Percentiles rank a stretch among this genome's conserved stretches.
Conservation (phyloP, 2,888 invertebrate species). For the Alloplasta piceator region DNA sequence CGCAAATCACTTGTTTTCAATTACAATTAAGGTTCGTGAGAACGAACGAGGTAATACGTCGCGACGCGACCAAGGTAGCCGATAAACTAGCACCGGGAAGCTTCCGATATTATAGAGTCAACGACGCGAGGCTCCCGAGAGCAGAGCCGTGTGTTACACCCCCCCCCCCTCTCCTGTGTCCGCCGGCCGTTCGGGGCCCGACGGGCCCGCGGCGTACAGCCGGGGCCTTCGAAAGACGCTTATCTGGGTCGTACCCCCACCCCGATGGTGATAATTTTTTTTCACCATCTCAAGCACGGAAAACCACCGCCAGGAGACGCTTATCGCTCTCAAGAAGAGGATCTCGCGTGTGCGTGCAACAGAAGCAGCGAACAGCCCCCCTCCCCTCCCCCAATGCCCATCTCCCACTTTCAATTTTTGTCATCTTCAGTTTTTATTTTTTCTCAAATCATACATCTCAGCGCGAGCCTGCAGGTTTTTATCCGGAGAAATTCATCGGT, state of each 20-base stretch:
- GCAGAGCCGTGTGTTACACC: slow-evolving; percentile 11
- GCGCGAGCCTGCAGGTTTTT: slow-evolving; percentile 8
- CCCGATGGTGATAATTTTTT: slow-evolving; percentile 40
- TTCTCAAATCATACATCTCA: slow-evolving; percentile 20
- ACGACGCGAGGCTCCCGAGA: slow-evolving; percentile 32
- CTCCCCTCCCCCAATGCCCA: not conserved
- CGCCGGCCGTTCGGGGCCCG: slow-evolving; percentile 30
- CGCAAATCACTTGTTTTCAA: slow-evolving; percentile 1
- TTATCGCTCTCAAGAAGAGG: slow-evolving; percentile 39
- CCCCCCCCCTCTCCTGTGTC: slow-evolving; percentile 40
- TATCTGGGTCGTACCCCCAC: slow-evolving; percentile 81
- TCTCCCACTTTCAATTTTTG: slow-evolving; percentile 22
- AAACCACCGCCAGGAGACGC: slow-evolving; percentile 17
- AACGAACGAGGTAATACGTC: slow-evolving; percentile 66
- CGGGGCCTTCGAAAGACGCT: slow-evolving; percentile 79
- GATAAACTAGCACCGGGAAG: slow-evolving; percentile 74
- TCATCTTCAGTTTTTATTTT: not conserved
- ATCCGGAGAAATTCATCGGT: slow-evolving; percentile 23
- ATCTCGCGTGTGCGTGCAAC: slow-evolving; percentile 47
- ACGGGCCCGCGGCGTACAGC: slow-evolving; percentile 34
- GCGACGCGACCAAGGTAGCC: slow-evolving; percentile 76
- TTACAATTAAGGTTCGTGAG: slow-evolving; percentile 13
- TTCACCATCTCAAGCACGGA: slow-evolving; percentile 61
- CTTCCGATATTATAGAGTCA: slow-evolving; percentile 60
- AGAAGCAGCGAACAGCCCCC: slow-evolving; percentile 38